Evolutionary conservation across 2,888 invertebrate genomes (phyloP).

Genomic region (Tenthredo notha): DNA sequence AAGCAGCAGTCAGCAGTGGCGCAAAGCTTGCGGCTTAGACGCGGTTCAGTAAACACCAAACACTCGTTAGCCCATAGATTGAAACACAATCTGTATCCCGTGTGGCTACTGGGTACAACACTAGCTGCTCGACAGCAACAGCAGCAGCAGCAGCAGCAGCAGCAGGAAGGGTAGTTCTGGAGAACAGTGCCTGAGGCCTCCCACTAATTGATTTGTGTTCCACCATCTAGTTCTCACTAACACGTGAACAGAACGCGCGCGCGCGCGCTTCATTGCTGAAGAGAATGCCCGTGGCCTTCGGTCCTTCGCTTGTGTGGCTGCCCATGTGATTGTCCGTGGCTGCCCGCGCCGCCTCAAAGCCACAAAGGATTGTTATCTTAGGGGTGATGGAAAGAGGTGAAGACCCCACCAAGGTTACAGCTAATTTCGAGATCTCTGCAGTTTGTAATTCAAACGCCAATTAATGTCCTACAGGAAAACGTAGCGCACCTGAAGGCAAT

Average conservation of each 20-base stretch:
- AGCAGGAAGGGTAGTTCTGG: conserved; percentile 51
- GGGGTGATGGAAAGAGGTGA: conserved; percentile 56
- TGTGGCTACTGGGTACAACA: conserved; percentile 55
- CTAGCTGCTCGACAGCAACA: conserved; percentile 43
- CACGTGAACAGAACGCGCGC: conserved; percentile 58
- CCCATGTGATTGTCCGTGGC: conserved; percentile 61
- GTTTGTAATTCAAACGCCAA: conserved; percentile 59
- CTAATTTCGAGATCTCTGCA: conserved; percentile 64
- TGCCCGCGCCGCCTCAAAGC: conserved; percentile 62
- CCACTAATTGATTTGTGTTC: conserved; percentile 74
- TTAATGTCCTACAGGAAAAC: conserved; percentile 53
- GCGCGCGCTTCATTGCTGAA: conserved; percentile 56
- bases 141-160: conserved; percentile 4
- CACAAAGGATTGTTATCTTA: conserved; percentile 73
- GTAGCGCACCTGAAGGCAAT: conserved; percentile 53
- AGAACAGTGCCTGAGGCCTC: conserved; percentile 66
- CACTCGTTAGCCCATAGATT: conserved; percentile 77
- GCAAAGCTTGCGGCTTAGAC: conserved; percentile 59
- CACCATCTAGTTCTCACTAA: conserved; percentile 62
- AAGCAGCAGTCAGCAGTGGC: conserved; percentile 49
- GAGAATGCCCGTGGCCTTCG: conserved; percentile 57
- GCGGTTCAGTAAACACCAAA: conserved; percentile 77
- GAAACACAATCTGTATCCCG: conserved; percentile 77
- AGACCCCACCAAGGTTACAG: conserved; percentile 59
- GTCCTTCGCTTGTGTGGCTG: conserved; percentile 56